Evolutionary conservation across 2,113 vertebrate genomes (phyloP).

Genomic region (Oncorhynchus keta): DNA sequence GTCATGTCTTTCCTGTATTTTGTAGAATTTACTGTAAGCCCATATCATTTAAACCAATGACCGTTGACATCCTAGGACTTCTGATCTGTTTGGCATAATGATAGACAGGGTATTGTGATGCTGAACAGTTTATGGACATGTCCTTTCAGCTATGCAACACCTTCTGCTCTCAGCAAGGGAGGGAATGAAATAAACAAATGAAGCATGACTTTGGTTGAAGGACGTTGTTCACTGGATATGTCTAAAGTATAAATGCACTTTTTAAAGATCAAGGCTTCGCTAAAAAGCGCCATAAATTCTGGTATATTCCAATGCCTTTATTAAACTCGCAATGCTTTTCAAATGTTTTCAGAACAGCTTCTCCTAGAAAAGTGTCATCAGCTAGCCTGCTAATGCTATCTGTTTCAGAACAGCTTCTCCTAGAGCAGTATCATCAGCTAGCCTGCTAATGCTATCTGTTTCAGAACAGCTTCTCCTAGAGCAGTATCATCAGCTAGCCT

Average conservation of each 20-base stretch:
- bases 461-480: no score
- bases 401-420: not conserved
- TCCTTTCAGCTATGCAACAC: slow-evolving; percentile 30
- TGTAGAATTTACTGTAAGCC: not conserved
- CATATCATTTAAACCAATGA: slow-evolving; percentile 13
- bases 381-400: slow-evolving; percentile 65
- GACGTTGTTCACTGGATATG: slow-evolving; percentile 2
- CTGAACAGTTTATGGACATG: not conserved
- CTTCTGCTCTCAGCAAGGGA: not conserved
- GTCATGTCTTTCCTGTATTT: slow-evolving; percentile 5
- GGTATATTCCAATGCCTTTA: not conserved
- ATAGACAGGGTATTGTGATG: slow-evolving; percentile 14
- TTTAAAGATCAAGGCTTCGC: slow-evolving; percentile 24
- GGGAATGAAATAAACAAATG: slow-evolving; percentile 8
- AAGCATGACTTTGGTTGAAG: not conserved
- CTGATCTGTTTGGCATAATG: not conserved
- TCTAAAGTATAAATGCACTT: slow-evolving; percentile 56
- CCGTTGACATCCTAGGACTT: not conserved
- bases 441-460: no score
- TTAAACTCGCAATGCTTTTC: slow-evolving; percentile 38
- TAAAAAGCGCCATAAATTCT: not conserved
- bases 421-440: no score
- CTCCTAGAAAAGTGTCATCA: slow-evolving; percentile 81
- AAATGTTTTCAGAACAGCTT: slow-evolving; percentile 40
- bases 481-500: no score